Evolutionary conservation across 2,797 vertebrate species (phyloP).

Genomic region (Urophycis tenuis): DNA sequence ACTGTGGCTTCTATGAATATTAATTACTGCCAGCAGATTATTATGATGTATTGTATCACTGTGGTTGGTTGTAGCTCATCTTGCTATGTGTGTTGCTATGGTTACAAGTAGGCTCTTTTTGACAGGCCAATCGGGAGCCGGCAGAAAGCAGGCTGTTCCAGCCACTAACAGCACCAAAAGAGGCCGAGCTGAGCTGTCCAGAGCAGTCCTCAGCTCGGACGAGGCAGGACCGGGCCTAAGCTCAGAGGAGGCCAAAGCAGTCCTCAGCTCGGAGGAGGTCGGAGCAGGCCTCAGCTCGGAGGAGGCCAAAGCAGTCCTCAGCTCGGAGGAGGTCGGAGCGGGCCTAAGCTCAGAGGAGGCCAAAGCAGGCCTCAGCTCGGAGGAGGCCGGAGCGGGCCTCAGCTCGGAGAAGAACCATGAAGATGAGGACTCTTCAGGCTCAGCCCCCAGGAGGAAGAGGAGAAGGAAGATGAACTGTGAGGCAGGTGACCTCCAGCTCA

Average conservation of each 20-base stretch:
- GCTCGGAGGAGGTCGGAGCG: too few relatives aligned
- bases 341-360: too few relatives aligned
- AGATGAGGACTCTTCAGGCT: background rate
- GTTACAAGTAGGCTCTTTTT: background rate
- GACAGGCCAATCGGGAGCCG: background rate
- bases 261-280: background rate
- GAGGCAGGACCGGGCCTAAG: background rate
- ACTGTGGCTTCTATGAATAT: too few relatives aligned
- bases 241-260: background rate
- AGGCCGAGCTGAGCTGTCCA: slow-evolving; percentile 13
- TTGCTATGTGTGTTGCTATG: background rate
- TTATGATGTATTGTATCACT: background rate
- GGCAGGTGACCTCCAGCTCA: background rate
- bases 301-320: too few relatives aligned
- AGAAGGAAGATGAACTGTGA: slow-evolving; percentile 17
- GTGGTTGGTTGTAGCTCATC: background rate
- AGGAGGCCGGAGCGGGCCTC: too few relatives aligned
- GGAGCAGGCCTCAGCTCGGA: background rate
- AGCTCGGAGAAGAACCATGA: background rate
- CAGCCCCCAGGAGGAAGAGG: slow-evolving; percentile 32
- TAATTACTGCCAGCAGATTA: background rate
- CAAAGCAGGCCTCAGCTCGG: too few relatives aligned
- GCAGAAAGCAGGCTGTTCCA: slow-evolving; percentile 8
- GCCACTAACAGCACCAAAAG: slow-evolving; percentile 13
- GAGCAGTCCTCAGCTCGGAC: background rate